phyloP scores from a whole-genome alignment of 2,888 invertebrate species.

The Gastrophysa polygoni region DNA sequence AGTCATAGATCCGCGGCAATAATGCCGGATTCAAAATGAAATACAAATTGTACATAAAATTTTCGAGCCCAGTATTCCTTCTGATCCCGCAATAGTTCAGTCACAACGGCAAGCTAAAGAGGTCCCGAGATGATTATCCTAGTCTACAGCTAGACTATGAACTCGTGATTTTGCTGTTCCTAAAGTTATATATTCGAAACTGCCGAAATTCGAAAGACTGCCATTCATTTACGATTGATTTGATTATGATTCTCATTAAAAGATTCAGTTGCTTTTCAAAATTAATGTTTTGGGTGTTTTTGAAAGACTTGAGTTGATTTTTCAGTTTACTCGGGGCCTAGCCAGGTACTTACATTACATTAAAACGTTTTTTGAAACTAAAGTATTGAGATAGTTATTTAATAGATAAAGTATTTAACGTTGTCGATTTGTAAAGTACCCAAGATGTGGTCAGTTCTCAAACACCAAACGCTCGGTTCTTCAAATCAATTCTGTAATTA shows the following conservation, averaged over 20 bases:
- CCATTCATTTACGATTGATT: slow-evolving; percentile 55
- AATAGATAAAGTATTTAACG: slow-evolving; percentile 54
- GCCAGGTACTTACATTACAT: slow-evolving; percentile 54
- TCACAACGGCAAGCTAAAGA: slow-evolving; percentile 39
- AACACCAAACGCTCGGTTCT: slow-evolving; percentile 53
- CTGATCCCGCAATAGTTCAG: slow-evolving; percentile 54
- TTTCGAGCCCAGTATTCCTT: slow-evolving; percentile 53
- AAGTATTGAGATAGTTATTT: slow-evolving; percentile 53
- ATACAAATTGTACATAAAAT: slow-evolving; percentile 47
- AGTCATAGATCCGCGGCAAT: slow-evolving; percentile 34
- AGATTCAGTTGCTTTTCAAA: slow-evolving; percentile 54
- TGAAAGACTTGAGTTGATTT: slow-evolving; percentile 41
- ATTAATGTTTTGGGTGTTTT: slow-evolving; percentile 57
- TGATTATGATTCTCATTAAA: slow-evolving; percentile 46
- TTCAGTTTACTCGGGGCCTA: slow-evolving; percentile 51
- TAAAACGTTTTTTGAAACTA: slow-evolving; percentile 49
- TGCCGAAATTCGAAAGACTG: slow-evolving; percentile 60
- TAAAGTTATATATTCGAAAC: slow-evolving; percentile 57
- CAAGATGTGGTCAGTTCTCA: slow-evolving; percentile 52
- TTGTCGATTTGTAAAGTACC: slow-evolving; percentile 57
- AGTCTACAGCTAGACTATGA: slow-evolving; percentile 53
- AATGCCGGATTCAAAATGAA: slow-evolving; percentile 27
- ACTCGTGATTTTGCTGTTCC: slow-evolving; percentile 59
- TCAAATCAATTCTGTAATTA: slow-evolving; percentile 51
- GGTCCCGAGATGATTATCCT: slow-evolving; percentile 53